A percentile compares a stretch with the other conserved stretches of the same genome.
Conservation (phyloP, 1,140 invertebrate genomes). For the Drosophila azteca region DNA sequence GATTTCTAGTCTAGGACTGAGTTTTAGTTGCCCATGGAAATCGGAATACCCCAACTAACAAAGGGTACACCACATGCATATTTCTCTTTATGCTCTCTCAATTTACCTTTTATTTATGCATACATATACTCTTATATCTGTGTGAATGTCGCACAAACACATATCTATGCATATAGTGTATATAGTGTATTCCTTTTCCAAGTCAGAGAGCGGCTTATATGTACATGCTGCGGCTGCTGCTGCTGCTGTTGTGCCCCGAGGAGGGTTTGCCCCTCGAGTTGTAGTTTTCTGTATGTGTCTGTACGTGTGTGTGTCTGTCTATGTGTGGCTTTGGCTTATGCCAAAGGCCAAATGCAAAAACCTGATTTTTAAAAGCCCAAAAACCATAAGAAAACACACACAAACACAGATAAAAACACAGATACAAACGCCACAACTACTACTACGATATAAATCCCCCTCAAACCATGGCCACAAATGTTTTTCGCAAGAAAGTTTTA, state of each 20-base stretch:
- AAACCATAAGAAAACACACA: conserved; percentile 22
- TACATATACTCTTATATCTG: too few relatives aligned
- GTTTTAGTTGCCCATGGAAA: too few relatives aligned
- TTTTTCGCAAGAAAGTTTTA: conserved; percentile 19
- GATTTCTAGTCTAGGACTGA: too few relatives aligned
- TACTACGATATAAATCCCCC: conserved; percentile 17
- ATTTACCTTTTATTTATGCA: conserved; percentile 20
- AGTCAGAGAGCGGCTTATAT: too few relatives aligned
- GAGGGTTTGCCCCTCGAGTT: conserved; percentile 15
- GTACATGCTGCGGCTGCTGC: conserved; percentile 5
- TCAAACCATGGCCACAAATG: conserved; percentile 25
- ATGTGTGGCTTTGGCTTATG: conserved; percentile 34
- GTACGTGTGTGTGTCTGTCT: conserved; percentile 35
- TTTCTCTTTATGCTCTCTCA: conserved; percentile 28
- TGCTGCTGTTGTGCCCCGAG: conserved; percentile 10
- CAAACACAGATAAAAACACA: conserved; percentile 29
- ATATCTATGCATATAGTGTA: neutral
- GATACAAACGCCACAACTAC: conserved; percentile 13
- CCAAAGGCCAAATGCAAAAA: conserved; percentile 50
- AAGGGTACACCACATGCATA: conserved; percentile 28
- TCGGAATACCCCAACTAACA: too few relatives aligned
- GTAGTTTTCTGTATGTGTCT: conserved; percentile 23
- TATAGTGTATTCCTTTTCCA: too few relatives aligned
- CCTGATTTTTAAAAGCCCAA: conserved; percentile 31
- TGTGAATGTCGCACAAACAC: neutral